Percentiles rank a stretch among this genome's conserved stretches.
phyloP scores from a whole-genome alignment of 2,113 vertebrate genomes.

The Pachypanchax playfairii region DNA sequence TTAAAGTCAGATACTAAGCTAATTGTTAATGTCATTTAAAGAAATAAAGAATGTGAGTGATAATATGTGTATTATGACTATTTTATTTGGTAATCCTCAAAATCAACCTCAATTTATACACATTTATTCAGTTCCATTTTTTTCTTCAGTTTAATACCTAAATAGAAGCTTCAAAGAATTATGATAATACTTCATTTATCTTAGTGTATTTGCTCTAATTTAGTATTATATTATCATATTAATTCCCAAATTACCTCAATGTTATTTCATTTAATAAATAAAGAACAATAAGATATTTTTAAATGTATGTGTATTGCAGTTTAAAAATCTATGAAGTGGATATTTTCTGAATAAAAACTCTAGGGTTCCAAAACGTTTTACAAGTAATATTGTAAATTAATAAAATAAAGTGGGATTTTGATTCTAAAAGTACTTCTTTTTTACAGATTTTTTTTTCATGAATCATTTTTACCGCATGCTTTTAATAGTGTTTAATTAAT shows the following conservation, averaged over 20 bases:
- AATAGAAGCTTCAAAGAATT: constrained; percentile 2
- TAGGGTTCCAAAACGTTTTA: too few species aligned
- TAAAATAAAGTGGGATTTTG: too few species aligned
- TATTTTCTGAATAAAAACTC: too few species aligned
- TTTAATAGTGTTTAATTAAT: too few species aligned
- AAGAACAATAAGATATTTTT: too few species aligned
- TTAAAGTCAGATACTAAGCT: constrained; percentile 1
- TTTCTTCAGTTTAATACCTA: neutral
- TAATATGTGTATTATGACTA: neutral
- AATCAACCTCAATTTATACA: neutral
- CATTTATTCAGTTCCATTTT: neutral
- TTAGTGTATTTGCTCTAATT: neutral
- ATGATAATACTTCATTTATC: neutral
- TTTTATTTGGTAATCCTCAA: neutral
- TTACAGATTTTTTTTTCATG: too few species aligned
- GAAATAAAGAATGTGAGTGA: neutral
- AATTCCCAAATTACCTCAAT: neutral
- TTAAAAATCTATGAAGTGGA: too few species aligned
- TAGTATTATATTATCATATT: neutral
- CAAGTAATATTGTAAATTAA: too few species aligned
- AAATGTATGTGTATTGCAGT: too few species aligned
- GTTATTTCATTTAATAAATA: neutral
- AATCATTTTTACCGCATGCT: too few species aligned
- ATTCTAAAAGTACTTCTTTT: too few species aligned
- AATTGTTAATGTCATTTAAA: constrained; percentile 13